Evolutionary conservation across 35 echinoderm and acorn worm species (phyloP).

Genomic region (Holothuria glaberrima): DNA sequence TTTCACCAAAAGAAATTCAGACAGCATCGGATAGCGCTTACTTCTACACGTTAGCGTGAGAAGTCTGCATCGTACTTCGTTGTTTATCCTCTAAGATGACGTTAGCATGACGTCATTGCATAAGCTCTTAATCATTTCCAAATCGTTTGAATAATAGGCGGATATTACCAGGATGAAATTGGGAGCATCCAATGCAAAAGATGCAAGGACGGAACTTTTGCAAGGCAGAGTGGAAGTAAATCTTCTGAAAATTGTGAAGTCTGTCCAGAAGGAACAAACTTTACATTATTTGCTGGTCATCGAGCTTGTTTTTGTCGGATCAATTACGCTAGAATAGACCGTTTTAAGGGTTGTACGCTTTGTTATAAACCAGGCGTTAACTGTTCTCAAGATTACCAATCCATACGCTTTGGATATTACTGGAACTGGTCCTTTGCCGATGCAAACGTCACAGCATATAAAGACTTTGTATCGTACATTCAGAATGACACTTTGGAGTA

Average conservation of each 20-base stretch:
- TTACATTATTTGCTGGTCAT: slow-evolving; percentile 14
- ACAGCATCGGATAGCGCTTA: too few species aligned
- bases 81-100: too few species aligned
- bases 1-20: too few species aligned
- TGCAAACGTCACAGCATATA: too few species aligned
- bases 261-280: slow-evolving; percentile 61
- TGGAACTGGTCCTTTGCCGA: slow-evolving; percentile 3
- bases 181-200: slow-evolving; percentile 12
- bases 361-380: background rate
- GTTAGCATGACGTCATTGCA: too few species aligned
- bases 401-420: background rate
- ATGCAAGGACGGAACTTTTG: slow-evolving; percentile 55
- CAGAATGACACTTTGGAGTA: too few species aligned
- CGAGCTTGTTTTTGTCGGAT: slow-evolving; percentile 3
- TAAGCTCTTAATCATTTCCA: too few species aligned
- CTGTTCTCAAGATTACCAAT: background rate
- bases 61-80: too few species aligned
- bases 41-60: too few species aligned
- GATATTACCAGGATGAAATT: slow-evolving; percentile 39
- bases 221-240: background rate
- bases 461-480: too few species aligned
- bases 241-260: slow-evolving; percentile 32
- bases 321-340: background rate
- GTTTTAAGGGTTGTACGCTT: background rate
- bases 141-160: slow-evolving; percentile 2